Conservation (phyloP, 2,888 invertebrate species). For the Dasysyrphus albostriatus region DNA sequence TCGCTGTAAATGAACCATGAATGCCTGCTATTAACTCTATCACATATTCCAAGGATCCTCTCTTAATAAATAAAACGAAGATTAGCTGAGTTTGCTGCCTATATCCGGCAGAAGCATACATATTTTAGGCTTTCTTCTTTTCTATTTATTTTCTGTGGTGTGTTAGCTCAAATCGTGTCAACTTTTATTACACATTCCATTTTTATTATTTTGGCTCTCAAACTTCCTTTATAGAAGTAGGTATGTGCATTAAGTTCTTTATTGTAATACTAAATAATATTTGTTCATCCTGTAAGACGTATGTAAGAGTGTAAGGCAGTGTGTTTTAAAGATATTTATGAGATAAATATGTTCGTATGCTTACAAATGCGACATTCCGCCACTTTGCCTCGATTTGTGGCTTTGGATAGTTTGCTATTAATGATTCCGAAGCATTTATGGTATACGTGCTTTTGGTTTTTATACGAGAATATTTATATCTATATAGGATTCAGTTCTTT, state of each 20-base stretch:
- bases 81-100: slow-evolving; percentile 14
- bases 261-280: slow-evolving; percentile 41
- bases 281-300: slow-evolving; percentile 7
- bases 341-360: not conserved
- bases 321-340: slow-evolving; percentile 1
- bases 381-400: slow-evolving; percentile 5
- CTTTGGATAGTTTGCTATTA: slow-evolving; percentile 7
- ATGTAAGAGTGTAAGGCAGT: no score
- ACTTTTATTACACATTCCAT: slow-evolving; percentile 57
- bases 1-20: slow-evolving; percentile 2
- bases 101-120: not conserved
- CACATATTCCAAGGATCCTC: not conserved
- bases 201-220: slow-evolving; percentile 48
- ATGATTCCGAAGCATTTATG: not conserved
- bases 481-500: not conserved
- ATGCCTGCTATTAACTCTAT: slow-evolving; percentile 5
- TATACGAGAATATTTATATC: not conserved
- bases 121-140: not conserved
- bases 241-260: slow-evolving; percentile 34
- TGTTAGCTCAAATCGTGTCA: slow-evolving; percentile 41
- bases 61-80: slow-evolving; percentile 12
- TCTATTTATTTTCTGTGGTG: slow-evolving; percentile 3
- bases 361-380: slow-evolving; percentile 10
- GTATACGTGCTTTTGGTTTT: not conserved
- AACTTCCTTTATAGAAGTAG: not conserved